Percentiles rank a stretch among this genome's conserved stretches.
phyloP scores from a whole-genome alignment of 2,797 vertebrate species.

The Gymnothorax javanicus region DNA sequence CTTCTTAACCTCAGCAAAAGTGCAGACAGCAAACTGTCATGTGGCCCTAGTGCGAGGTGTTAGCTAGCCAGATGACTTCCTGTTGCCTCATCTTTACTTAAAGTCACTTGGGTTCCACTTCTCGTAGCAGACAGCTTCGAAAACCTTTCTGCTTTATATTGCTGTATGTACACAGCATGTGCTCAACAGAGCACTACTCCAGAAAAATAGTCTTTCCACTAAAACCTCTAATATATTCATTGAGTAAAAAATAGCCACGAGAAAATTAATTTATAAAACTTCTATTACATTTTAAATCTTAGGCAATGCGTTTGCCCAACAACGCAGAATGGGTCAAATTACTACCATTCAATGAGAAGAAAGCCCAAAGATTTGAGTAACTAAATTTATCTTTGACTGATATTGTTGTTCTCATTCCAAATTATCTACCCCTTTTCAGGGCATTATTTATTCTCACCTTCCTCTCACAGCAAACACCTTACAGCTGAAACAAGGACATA shows the following conservation, averaged over 20 bases:
- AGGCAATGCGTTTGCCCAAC: not conserved
- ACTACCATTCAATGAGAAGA: not conserved
- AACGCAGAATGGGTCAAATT: not conserved
- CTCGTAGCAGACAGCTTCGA: conserved; percentile 53
- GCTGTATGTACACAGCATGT: not conserved
- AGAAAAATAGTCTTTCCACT: not conserved
- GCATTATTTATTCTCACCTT: not conserved
- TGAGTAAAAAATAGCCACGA: not conserved
- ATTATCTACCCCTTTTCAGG: not conserved
- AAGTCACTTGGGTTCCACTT: conserved; percentile 75
- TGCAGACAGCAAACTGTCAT: conserved; percentile 76
- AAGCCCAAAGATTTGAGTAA: not conserved
- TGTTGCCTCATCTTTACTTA: conserved; percentile 69
- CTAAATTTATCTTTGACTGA: not conserved
- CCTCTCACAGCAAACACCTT: not conserved
- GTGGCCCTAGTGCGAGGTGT: conserved; percentile 68
- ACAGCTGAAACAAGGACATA: not conserved
- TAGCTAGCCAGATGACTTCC: conserved; percentile 76
- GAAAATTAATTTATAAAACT: not conserved
- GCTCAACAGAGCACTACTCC: not conserved
- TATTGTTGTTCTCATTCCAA: not conserved
- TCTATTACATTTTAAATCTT: not conserved
- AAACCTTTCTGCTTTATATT: conserved; percentile 27
- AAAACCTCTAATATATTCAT: not conserved
- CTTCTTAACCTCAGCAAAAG: conserved; percentile 69